Conservation (phyloP, 2,888 invertebrate genomes). For the Junonia oenone region DNA sequence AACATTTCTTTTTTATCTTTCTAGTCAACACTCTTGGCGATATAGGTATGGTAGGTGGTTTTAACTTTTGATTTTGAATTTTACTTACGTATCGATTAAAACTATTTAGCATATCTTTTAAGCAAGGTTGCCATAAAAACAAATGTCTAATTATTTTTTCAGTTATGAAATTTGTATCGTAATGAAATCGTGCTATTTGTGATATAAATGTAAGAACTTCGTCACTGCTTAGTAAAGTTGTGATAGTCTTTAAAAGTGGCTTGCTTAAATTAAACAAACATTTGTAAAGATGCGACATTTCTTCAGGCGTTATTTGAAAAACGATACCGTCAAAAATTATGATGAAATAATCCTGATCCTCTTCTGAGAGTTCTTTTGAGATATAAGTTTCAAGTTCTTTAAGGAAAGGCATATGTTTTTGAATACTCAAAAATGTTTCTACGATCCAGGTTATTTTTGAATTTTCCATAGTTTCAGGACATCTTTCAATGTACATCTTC, state of each 20-base stretch:
- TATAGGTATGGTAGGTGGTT: slow-evolving; percentile 53
- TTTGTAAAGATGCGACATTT: slow-evolving; percentile 56
- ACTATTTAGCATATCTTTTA: slow-evolving; percentile 60
- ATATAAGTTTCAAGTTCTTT: slow-evolving; percentile 45
- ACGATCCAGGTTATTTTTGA: slow-evolving; percentile 61
- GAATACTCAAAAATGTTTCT: slow-evolving; percentile 57
- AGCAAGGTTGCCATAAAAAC: slow-evolving; percentile 65
- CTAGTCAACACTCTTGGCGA: slow-evolving; percentile 55
- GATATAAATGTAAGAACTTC: slow-evolving; percentile 64
- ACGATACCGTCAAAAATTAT: slow-evolving; percentile 55
- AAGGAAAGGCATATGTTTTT: slow-evolving; percentile 54
- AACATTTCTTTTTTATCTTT: slow-evolving; percentile 38
- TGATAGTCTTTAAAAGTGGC: slow-evolving; percentile 49
- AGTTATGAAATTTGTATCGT: slow-evolving; percentile 71
- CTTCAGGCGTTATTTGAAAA: slow-evolving; percentile 52
- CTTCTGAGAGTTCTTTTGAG: slow-evolving; percentile 47
- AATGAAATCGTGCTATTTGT: slow-evolving; percentile 64
- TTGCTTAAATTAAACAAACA: slow-evolving; percentile 66
- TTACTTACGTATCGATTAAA: slow-evolving; percentile 56
- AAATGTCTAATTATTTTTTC: slow-evolving; percentile 72
- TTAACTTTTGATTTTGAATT: slow-evolving; percentile 47
- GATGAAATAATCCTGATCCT: slow-evolving; percentile 57
- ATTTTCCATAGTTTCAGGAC: slow-evolving; percentile 52
- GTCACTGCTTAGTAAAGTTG: slow-evolving; percentile 63
- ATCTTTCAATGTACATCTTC: slow-evolving; percentile 57